Base-by-base conservation (phyloP, 2,888 invertebrate species). In the Latrodectus elegans region DNA sequence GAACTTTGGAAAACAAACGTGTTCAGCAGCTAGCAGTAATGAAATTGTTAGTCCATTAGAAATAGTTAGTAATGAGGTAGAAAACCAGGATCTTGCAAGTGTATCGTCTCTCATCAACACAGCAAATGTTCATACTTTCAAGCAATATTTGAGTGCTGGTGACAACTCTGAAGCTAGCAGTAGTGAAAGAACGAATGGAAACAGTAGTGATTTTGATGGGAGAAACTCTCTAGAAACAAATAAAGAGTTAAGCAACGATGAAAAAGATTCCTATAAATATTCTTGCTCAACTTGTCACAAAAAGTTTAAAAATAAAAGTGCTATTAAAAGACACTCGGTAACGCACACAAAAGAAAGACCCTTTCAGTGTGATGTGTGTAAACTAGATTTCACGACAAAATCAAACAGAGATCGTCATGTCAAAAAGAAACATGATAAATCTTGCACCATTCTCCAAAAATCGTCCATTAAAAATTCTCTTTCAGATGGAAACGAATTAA, bases 261-360 rank as follows among this genome's bases (percentile, higher is more conserved):
- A 12, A 11, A 60, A 60, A n/a, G 1, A n/a, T 60, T 60, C 60
- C 6, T 12, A 51, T 0, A 98, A 98, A 92, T 94, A 98, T 49
- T 95, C 95, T 74, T 99, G 99, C 91, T 97, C 77, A 11, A 80
- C 96, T 91, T 99, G 98, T 92, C 95, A 95, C 91, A 94, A 98
- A 65, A 96, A 97, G 92, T 99, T 99, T 92, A 98, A 98, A 0
- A 99, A 98, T 98, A 96, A 97, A 0, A 97, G 97, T 49, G 98
- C 98, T 0, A 93, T 99, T 49, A 95, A 97, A 17, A 94, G 98
- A 12, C 99, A 99, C 92, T 96, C 98, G 52, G 93, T 97, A 8
- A 99, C 98, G 0, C 99, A 99, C 92, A 99, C 98, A 0, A 97
- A 94, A 1, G 97, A 98, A 92, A 99, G 98, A 91, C 98, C 98